Base-by-base conservation (phyloP, 1,140 invertebrate species). In the Drosophila baimaii region DNA sequence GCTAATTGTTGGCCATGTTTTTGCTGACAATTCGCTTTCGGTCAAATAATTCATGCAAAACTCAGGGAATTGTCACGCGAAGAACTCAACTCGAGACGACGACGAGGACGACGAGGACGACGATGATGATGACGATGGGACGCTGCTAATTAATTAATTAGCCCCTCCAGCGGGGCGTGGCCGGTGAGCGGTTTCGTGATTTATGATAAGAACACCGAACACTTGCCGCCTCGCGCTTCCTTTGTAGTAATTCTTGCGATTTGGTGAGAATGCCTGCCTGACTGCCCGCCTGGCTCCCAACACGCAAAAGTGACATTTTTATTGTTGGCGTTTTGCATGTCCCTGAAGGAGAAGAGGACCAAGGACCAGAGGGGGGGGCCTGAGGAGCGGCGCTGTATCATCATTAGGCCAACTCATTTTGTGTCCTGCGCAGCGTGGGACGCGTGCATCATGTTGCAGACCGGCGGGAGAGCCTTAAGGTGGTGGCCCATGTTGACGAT, bases 111-210 rank as follows among this genome's bases (percentile, higher is more conserved):
- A 47, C 19, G 25, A 44, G 12, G 39, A 61, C 51, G 23, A 17
- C 33, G 64, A 64, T 49, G n/a, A n/a, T 21, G 61, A 58, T 62
- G 59, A 46, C 29, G 76, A 65, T 78, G 49, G 51, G 61, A 74
- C 82, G 82, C 66, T 79, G 79, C 72, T 77, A 88, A 86, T 86
- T 86, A 86, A 86, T 86, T 86, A 86, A 86, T 83, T 86, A 83
- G 61, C 52, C 59, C 55, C 61, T 29, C 17, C 21, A 9, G 19
- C 6, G 25, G 63, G 81, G 73, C 77, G 59, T 84, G 66, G 81
- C 56, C 29, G 9, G 46, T 31, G 41, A 49, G 69, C 41, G 59
- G 71, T 76, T 58, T 76, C 44, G 63, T 88, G 79, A 86, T 86
- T 88, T 86, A 83, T 76, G 57, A 71, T 54, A 47, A 68, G 41